These are phyloP conservation scores for Cosmorhoe ocellata DNA, from an alignment of 2,888 invertebrate species.

Conservation along the genomic window DNA sequence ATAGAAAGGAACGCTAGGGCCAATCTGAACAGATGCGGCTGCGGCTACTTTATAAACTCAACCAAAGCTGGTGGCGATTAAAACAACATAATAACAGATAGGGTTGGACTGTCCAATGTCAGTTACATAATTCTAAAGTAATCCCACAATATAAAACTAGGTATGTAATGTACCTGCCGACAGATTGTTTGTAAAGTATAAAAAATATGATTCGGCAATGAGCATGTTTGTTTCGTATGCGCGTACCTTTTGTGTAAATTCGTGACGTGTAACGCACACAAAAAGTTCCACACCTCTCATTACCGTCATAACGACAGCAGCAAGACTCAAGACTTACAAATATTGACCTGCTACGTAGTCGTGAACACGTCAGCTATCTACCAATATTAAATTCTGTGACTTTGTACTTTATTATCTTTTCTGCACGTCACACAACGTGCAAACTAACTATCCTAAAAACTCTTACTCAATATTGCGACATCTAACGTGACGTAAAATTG, in stretches of 20 bases:
- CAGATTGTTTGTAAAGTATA: slow-evolving; percentile 9
- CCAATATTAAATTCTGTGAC: not conserved
- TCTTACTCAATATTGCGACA: slow-evolving; percentile 6
- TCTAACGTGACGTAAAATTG: not conserved
- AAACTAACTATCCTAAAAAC: not conserved
- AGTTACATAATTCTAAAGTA: too few species aligned
- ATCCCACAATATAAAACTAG: too few species aligned
- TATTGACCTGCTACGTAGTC: slow-evolving; percentile 62
- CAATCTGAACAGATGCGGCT: too few species aligned
- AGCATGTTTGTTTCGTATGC: slow-evolving; percentile 1
- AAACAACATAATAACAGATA: too few species aligned
- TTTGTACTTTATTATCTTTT: slow-evolving; percentile 3
- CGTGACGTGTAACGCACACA: slow-evolving; percentile 56
- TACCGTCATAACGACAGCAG: slow-evolving; percentile 47
- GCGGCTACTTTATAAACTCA: too few species aligned
- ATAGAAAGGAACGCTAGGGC: too few species aligned
- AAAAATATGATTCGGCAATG: not conserved
- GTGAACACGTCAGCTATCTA: slow-evolving; percentile 29
- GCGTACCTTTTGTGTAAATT: slow-evolving; percentile 17
- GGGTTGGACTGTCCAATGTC: too few species aligned
- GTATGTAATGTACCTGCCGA: too few species aligned
- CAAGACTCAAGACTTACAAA: slow-evolving; percentile 52
- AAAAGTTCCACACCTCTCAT: slow-evolving; percentile 74
- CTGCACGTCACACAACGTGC: not conserved
- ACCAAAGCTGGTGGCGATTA: too few species aligned